A percentile compares a stretch with the other conserved stretches of the same genome.
Evolutionary conservation across 2,888 invertebrate genomes (phyloP).

Genomic region (Euspilapteryx auroguttella): DNA sequence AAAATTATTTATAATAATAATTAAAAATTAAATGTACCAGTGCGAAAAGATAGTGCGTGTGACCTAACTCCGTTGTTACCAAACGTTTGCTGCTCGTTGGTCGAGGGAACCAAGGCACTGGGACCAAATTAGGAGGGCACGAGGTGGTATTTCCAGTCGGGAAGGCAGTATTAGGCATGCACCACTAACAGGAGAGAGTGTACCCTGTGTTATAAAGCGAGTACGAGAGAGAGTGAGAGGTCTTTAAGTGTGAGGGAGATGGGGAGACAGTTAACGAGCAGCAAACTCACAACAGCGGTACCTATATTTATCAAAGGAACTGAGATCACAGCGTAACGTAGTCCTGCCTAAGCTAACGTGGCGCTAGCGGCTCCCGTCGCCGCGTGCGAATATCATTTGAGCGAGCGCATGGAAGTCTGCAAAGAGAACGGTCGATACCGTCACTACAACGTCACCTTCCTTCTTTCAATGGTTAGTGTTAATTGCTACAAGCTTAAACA

Average conservation of each 20-base stretch:
- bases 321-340: slow-evolving; percentile 47
- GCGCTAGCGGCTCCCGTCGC: slow-evolving; percentile 60
- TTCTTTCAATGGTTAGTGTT: slow-evolving; percentile 14
- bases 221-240: neutral
- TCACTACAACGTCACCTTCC: slow-evolving; percentile 14
- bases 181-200: too few species aligned
- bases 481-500: too few species aligned
- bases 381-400: slow-evolving; percentile 69
- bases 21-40: too few species aligned
- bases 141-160: slow-evolving; percentile 51
- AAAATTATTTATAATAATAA: too few species aligned
- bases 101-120: slow-evolving; percentile 3
- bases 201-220: too few species aligned
- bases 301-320: slow-evolving; percentile 30
- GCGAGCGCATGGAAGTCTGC: slow-evolving; percentile 79
- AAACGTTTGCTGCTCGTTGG: slow-evolving; percentile 47
- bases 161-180: too few species aligned
- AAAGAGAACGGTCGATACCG: slow-evolving; percentile 52
- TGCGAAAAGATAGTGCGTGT: slow-evolving; percentile 10
- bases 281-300: slow-evolving; percentile 51
- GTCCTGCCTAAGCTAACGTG: slow-evolving; percentile 36
- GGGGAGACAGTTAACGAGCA: slow-evolving; percentile 54
- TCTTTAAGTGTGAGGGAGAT: slow-evolving; percentile 12
- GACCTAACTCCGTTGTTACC: too few species aligned
- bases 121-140: slow-evolving; percentile 14